A percentile compares a stretch with the other conserved stretches of the same genome.
These are phyloP conservation scores for Passer montanus DNA, from an alignment of 2,113 vertebrate genomes.

Conservation along the genomic window DNA sequence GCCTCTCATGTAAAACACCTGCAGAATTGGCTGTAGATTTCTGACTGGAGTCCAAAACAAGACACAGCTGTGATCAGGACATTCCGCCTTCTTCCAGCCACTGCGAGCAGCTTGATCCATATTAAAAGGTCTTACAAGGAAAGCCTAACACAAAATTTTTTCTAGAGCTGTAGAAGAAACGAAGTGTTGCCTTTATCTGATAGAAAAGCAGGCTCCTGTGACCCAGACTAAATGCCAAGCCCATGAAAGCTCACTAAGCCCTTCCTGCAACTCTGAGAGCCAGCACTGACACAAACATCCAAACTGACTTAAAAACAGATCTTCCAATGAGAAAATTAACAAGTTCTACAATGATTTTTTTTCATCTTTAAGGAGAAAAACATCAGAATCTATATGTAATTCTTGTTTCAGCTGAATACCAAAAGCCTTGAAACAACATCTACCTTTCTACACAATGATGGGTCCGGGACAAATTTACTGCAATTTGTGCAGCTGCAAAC, in stretches of 20 bases:
- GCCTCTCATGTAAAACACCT: not conserved
- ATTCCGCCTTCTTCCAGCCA: not conserved
- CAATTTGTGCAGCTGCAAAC: not conserved
- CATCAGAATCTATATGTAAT: not conserved
- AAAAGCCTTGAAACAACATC: not conserved
- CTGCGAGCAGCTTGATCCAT: not conserved
- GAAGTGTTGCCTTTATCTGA: not conserved
- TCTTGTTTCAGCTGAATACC: not conserved
- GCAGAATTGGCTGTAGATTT: not conserved
- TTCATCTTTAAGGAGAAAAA: not conserved
- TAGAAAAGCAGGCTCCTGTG: not conserved
- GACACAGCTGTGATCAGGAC: not conserved
- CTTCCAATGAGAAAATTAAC: not conserved
- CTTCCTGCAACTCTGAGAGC: not conserved
- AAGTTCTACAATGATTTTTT: not conserved
- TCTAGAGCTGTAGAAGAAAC: not conserved
- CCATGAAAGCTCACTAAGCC: fast-evolving
- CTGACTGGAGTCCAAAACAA: not conserved
- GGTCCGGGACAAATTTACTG: not conserved
- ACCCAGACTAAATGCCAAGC: not conserved
- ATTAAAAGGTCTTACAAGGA: not conserved
- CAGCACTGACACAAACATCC: not conserved
- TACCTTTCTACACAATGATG: fast-evolving
- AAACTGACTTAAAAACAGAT: not conserved
- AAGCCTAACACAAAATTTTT: not conserved